These are phyloP conservation scores for Ommatoiulus sabulosus DNA, from an alignment of 2,888 invertebrate genomes.

Conservation along the genomic window DNA sequence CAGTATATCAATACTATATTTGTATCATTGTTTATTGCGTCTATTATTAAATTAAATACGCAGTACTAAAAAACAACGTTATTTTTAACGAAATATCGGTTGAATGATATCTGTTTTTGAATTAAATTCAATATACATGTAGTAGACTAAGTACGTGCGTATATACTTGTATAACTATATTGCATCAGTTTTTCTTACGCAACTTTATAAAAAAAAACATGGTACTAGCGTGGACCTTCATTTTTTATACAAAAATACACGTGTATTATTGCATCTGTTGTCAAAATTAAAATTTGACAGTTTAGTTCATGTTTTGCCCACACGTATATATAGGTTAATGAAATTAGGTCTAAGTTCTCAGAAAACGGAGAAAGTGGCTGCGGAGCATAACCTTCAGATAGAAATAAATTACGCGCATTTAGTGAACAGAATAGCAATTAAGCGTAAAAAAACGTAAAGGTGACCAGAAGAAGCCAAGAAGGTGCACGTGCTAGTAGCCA, in stretches of 20 bases:
- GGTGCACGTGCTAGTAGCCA: not conserved
- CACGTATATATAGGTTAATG: slow-evolving; percentile 42
- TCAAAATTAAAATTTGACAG: slow-evolving; percentile 20
- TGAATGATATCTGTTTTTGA: not conserved
- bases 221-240: not conserved
- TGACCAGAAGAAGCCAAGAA: not conserved
- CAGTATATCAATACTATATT: too few relatives aligned
- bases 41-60: too few relatives aligned
- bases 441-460: not conserved
- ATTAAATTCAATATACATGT: not conserved
- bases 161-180: too few relatives aligned
- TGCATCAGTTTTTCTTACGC: slow-evolving; percentile 21
- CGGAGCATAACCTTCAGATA: slow-evolving; percentile 1
- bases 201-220: not conserved
- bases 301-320: not conserved
- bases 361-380: slow-evolving; percentile 8
- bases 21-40: too few relatives aligned
- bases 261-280: slow-evolving; percentile 17
- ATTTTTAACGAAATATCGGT: too few relatives aligned
- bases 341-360: slow-evolving; percentile 7
- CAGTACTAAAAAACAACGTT: too few relatives aligned
- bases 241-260: not conserved
- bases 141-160: too few relatives aligned
- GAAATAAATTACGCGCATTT: not conserved
- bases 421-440: slow-evolving; percentile 24